Evolutionary conservation across 2,888 invertebrate species (phyloP).

Genomic region (Aporophyla nigra): DNA sequence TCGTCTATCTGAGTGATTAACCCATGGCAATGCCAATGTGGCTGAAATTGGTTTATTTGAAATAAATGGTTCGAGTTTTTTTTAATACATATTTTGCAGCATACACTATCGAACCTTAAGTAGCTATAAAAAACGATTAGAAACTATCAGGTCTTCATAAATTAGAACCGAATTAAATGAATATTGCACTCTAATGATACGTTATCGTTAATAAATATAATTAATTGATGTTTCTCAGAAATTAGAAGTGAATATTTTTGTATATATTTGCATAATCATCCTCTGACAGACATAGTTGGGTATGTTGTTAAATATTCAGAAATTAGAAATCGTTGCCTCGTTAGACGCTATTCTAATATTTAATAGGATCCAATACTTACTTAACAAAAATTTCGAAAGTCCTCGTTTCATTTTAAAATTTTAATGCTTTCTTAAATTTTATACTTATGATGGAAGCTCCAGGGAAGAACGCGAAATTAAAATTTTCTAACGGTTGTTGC

Average conservation of each 20-base stretch:
- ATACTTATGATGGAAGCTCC: too few species aligned
- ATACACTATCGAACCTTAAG: not conserved
- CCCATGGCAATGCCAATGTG: too few species aligned
- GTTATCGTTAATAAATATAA: not conserved
- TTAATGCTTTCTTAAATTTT: too few species aligned
- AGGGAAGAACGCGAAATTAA: too few species aligned
- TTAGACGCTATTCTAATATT: not conserved
- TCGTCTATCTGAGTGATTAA: too few species aligned
- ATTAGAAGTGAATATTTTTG: not conserved
- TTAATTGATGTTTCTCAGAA: not conserved
- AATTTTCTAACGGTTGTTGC: too few species aligned
- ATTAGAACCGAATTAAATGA: not conserved
- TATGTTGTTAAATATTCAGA: not conserved
- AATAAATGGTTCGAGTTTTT: too few species aligned
- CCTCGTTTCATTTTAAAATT: not conserved
- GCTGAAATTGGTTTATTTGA: too few species aligned
- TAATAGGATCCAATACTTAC: not conserved
- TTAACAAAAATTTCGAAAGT: not conserved
- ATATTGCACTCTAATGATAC: not conserved
- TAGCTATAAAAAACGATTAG: not conserved
- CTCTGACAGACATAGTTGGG: not conserved
- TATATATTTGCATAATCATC: constrained; percentile 8
- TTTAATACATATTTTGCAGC: too few species aligned
- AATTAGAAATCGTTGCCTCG: constrained; percentile 4
- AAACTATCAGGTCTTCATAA: not conserved